A percentile compares a stretch with the other conserved stretches of the same genome.
phyloP scores from a whole-genome alignment of 2,113 vertebrate genomes.

The Hypanus sabinus region DNA sequence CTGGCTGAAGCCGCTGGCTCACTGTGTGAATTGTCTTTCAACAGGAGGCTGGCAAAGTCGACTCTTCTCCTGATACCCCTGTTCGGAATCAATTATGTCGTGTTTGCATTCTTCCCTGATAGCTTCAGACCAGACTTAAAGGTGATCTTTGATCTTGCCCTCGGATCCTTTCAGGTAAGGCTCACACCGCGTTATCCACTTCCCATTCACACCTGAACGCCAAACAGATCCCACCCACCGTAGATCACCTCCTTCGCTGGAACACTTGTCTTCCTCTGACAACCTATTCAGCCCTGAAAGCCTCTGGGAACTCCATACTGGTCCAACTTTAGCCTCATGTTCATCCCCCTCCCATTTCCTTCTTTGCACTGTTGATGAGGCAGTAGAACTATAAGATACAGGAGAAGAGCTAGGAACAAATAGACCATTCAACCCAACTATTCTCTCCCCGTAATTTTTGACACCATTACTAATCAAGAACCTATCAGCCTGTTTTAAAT shows the following conservation, averaged over 20 bases:
- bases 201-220: background rate
- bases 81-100: conserved; percentile 87
- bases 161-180: conserved; percentile 89
- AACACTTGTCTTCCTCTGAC: background rate
- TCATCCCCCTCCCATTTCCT: background rate
- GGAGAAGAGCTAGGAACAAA: too few relatives aligned
- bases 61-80: conserved; percentile 91
- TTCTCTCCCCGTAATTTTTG: too few relatives aligned
- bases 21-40: background rate
- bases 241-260: background rate
- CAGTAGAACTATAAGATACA: too few relatives aligned
- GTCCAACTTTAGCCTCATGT: background rate
- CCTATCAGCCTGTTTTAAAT: too few relatives aligned
- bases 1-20: background rate
- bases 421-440: too few relatives aligned
- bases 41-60: conserved; percentile 91
- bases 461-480: too few relatives aligned
- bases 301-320: background rate
- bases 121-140: conserved; percentile 69
- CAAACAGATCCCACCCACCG: background rate
- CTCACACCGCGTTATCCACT: background rate
- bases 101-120: conserved; percentile 89
- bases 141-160: conserved; percentile 78
- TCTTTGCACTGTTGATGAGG: background rate
- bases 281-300: background rate